Conservation (phyloP, 2,113 vertebrate genomes). For the Dicentrarchus labrax region DNA sequence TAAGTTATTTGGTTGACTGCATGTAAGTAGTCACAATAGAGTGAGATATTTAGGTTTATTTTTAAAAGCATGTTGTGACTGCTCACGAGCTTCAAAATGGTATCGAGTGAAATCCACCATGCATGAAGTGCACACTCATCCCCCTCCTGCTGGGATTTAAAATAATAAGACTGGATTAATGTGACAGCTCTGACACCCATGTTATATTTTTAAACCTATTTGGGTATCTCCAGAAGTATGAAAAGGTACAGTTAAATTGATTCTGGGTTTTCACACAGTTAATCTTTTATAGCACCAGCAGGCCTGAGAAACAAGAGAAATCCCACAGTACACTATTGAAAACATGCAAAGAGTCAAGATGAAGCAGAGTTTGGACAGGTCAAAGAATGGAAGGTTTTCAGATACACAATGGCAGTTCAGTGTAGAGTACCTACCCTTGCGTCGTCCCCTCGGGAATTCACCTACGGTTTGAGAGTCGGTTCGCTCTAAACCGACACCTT, state of each 20-base stretch:
- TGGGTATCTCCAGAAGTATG: slow-evolving; percentile 2
- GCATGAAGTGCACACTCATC: slow-evolving; percentile 35
- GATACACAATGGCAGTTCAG: slow-evolving; percentile 72
- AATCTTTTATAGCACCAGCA: slow-evolving; percentile 16
- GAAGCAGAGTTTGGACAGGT: slow-evolving; percentile 58
- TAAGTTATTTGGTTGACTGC: slow-evolving; percentile 15
- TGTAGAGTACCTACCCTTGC: slow-evolving; percentile 96
- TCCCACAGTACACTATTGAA: slow-evolving; percentile 22
- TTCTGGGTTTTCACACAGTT: slow-evolving; percentile 7
- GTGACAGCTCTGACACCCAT: slow-evolving; percentile 28
- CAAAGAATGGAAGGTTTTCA: slow-evolving; percentile 66
- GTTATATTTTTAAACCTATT: slow-evolving; percentile 28
- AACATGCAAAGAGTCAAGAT: slow-evolving; percentile 67
- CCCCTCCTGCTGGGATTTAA: slow-evolving; percentile 37
- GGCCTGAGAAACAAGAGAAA: slow-evolving; percentile 19
- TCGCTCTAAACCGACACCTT: slow-evolving; percentile 98
- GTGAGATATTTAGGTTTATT: slow-evolving; percentile 30
- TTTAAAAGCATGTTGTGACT: slow-evolving; percentile 26
- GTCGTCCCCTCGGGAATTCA: slow-evolving; percentile 94
- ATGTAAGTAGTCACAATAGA: background rate
- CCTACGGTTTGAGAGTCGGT: slow-evolving; percentile 99
- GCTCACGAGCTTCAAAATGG: slow-evolving; percentile 7
- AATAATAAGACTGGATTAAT: slow-evolving; percentile 47
- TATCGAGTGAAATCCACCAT: slow-evolving; percentile 20
- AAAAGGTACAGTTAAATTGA: slow-evolving; percentile 5